A percentile compares a stretch with the other conserved stretches of the same genome.
phyloP scores from a whole-genome alignment of 2,797 vertebrate species.

The Melanotaenia parkinsoni region DNA sequence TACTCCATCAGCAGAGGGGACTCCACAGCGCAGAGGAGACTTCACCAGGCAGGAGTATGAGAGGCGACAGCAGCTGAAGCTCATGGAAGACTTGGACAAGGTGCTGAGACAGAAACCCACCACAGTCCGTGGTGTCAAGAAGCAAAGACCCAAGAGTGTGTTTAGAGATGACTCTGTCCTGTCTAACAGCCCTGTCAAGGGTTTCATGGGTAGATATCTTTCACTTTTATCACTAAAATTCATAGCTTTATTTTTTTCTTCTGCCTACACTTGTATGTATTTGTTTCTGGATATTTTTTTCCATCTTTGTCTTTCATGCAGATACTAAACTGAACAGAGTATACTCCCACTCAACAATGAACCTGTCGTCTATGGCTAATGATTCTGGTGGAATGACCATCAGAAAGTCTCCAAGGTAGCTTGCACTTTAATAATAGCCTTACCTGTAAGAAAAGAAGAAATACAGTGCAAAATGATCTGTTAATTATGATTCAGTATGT shows the following conservation, averaged over 20 bases:
- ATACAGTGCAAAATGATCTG: not conserved
- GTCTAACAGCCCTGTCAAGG: conserved; percentile 88
- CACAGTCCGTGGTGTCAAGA: conserved; percentile 84
- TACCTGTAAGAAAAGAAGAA: not conserved
- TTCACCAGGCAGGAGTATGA: conserved; percentile 91
- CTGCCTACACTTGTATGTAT: not conserved
- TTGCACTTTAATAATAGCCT: not conserved
- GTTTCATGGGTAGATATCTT: conserved; percentile 84
- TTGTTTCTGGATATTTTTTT: not conserved
- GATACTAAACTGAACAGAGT: conserved; percentile 89
- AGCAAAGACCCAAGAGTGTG: conserved; percentile 89
- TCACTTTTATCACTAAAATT: conserved; percentile 7
- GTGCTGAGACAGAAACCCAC: conserved; percentile 89
- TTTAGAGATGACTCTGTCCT: conserved; percentile 91
- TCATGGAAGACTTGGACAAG: conserved; percentile 94
- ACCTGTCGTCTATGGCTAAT: conserved; percentile 89
- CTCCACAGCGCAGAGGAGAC: conserved; percentile 84
- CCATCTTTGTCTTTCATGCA: conserved; percentile 46
- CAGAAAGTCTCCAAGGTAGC: conserved; percentile 86
- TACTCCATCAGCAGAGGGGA: conserved; percentile 77
- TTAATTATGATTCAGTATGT: not conserved
- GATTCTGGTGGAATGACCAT: conserved; percentile 84
- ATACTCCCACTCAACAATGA: conserved; percentile 93
- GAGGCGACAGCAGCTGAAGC: conserved; percentile 89
- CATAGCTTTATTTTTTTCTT: rapidly evolving